A percentile compares a stretch with the other conserved stretches of the same genome.
Conservation (phyloP, 2,888 invertebrate genomes). For the Trisateles emortualis region DNA sequence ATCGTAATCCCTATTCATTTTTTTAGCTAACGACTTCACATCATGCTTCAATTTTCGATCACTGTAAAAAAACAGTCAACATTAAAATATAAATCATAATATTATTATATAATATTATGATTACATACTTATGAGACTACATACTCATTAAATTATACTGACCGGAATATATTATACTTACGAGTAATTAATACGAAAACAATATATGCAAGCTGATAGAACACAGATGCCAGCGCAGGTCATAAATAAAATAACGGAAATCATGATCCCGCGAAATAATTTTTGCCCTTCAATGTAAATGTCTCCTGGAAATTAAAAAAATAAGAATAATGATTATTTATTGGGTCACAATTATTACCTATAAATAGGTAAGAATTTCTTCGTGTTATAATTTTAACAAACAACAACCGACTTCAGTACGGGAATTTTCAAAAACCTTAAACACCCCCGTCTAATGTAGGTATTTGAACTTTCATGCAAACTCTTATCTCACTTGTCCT, state of each 20-base stretch:
- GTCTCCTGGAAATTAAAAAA: slow-evolving; percentile 57
- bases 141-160: no score
- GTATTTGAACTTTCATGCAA: no score
- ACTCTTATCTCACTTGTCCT: no score
- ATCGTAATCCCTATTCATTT: slow-evolving; percentile 60
- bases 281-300: slow-evolving; percentile 61
- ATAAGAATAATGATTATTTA: neutral
- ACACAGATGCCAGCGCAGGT: slow-evolving; percentile 62
- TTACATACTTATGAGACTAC: no score
- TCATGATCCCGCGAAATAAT: slow-evolving; percentile 64
- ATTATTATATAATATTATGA: no score
- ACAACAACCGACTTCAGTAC: no score
- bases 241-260: slow-evolving; percentile 65
- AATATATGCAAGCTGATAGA: slow-evolving; percentile 67
- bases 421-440: no score
- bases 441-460: no score
- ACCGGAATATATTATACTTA: slow-evolving; percentile 47
- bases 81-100: neutral
- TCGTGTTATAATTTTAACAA: no score
- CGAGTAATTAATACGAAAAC: slow-evolving; percentile 70
- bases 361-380: slow-evolving; percentile 1
- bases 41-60: slow-evolving; percentile 62
- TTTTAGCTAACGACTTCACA: slow-evolving; percentile 62
- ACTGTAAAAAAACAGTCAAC: slow-evolving; percentile 52
- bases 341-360: neutral